Percentiles rank a stretch among this genome's conserved stretches.
These are phyloP conservation scores for Osmerus eperlanus DNA, from an alignment of 2,113 vertebrate genomes.

Conservation along the genomic window DNA sequence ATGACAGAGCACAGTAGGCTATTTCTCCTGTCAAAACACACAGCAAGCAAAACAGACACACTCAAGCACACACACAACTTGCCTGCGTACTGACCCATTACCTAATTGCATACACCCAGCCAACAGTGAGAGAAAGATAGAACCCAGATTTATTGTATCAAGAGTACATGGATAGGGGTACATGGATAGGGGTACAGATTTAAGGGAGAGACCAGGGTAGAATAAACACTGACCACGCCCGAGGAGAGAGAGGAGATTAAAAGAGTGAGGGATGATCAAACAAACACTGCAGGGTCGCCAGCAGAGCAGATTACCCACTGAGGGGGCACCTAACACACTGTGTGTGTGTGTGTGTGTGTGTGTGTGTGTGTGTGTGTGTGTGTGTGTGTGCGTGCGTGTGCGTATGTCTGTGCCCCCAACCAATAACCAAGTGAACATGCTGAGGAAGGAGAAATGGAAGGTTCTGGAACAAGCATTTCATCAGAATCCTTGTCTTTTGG, in stretches of 20 bases:
- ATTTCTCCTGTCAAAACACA: not conserved
- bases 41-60: not conserved
- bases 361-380: slow-evolving; percentile 9
- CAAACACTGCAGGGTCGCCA: slow-evolving; percentile 6
- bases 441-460: not conserved
- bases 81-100: not conserved
- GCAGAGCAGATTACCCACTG: not conserved
- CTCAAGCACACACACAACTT: not conserved
- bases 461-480: not conserved
- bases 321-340: too few relatives aligned
- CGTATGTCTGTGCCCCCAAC: not conserved
- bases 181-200: too few relatives aligned
- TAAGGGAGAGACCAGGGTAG: too few relatives aligned
- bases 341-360: slow-evolving; percentile 8
- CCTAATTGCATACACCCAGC: not conserved
- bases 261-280: slow-evolving; percentile 14
- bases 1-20: slow-evolving; percentile 5
- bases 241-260: not conserved
- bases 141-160: too few relatives aligned
- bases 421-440: too few relatives aligned
- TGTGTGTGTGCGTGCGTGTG: not conserved
- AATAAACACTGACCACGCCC: too few relatives aligned
- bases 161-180: too few relatives aligned
- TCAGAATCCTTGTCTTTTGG: not conserved
- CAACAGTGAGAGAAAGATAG: too few relatives aligned